phyloP scores from a whole-genome alignment of 30 jellyfish, hydroid and myxozoan genomes.

The Turritopsis dohrnii region DNA sequence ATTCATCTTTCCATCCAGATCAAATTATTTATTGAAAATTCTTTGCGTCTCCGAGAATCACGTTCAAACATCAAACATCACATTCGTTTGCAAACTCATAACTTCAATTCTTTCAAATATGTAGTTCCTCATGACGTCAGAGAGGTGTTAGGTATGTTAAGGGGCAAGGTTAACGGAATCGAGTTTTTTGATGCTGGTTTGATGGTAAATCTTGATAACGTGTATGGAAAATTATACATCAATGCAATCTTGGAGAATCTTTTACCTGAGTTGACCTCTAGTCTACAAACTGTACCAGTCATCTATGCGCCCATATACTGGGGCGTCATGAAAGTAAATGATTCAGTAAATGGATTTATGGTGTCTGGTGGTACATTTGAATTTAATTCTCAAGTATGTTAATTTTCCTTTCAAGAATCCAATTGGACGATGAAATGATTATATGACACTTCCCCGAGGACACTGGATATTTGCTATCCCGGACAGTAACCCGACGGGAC shows the following conservation, averaged over 20 bases:
- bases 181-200: conserved; percentile 44
- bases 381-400: neutral
- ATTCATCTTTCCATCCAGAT: neutral
- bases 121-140: conserved; percentile 46
- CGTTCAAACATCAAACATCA: too few relatives aligned
- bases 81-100: too few relatives aligned
- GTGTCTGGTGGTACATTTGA: neutral
- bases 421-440: too few relatives aligned
- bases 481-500: too few relatives aligned
- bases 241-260: conserved; percentile 1
- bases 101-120: too few relatives aligned
- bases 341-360: neutral
- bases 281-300: neutral
- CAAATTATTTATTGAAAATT: too few relatives aligned
- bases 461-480: too few relatives aligned
- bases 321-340: neutral
- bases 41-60: too few relatives aligned
- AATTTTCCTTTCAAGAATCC: neutral
- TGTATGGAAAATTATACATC: neutral
- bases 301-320: neutral
- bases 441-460: too few relatives aligned
- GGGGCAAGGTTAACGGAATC: conserved; percentile 57
- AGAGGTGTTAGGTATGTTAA: conserved; percentile 58
- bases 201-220: conserved; percentile 42
- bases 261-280: neutral